Conservation (phyloP, 2,888 invertebrate species). For the Hypena proboscidalis region DNA sequence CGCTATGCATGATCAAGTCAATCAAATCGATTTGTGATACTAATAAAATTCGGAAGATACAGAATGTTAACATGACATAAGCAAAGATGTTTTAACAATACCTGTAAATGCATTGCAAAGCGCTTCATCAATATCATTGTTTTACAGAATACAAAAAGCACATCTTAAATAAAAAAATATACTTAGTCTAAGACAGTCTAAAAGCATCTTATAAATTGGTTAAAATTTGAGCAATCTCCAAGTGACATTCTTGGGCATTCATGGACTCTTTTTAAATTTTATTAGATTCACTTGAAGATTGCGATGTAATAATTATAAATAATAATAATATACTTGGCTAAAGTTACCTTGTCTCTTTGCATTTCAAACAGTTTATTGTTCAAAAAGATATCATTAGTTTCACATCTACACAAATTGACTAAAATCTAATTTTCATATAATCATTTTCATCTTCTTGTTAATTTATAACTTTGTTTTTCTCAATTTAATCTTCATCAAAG, state of each 20-base stretch:
- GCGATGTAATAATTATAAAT: constrained; percentile 14
- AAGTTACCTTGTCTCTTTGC: constrained; percentile 45
- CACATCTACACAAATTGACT: constrained; percentile 34
- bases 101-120: constrained; percentile 26
- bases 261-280: too few species aligned
- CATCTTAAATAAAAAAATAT: constrained; percentile 21
- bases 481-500: not conserved
- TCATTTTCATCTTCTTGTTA: not conserved
- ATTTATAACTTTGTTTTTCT: not conserved
- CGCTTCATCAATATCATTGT: constrained; percentile 33
- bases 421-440: not conserved
- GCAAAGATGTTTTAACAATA: too few species aligned
- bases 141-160: constrained; percentile 16
- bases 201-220: constrained; percentile 24
- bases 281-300: constrained; percentile 20
- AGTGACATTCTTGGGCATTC: too few species aligned
- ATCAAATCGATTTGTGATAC: not conserved
- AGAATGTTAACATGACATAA: too few species aligned
- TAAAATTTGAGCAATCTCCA: constrained; percentile 22
- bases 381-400: constrained; percentile 43
- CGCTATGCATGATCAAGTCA: constrained; percentile 26
- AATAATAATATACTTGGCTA: constrained; percentile 28
- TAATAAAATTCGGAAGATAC: too few species aligned
- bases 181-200: constrained; percentile 28
- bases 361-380: constrained; percentile 37